Evolutionary conservation across 2,113 vertebrate species (phyloP), one percentile per base, ranked within the genome.

Genomic region (Agelaius phoeniceus): DNA sequence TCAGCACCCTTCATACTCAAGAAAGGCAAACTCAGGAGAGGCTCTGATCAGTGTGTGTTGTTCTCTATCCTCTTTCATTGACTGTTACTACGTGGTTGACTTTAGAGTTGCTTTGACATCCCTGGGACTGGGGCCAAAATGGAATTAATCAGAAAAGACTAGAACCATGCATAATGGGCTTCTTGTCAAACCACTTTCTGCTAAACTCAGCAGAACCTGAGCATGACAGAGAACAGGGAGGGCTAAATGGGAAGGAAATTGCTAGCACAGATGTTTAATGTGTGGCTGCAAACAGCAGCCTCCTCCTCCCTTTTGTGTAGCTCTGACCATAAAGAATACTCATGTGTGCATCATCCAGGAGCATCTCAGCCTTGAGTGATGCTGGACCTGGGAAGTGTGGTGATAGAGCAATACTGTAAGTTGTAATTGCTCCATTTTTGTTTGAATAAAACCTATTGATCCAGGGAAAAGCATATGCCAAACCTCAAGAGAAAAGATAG

Each of bases 371-470:
- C 62, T 54, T 92, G 90, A 94, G 84, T 81, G 88, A 27, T 90
- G 76, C 61, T 87, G 82, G 65, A 37, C 76, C 44, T 3, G 7
- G 71, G 62, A 78, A 89, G 39, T 23, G 69, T 30, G 31, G 90
- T 86, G 83, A 79, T 89, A 68, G 83, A 96, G 26, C 0, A 8
- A 52, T 66, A 41, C 77, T 11, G 9, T 46, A 62, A 61, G 66
- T 77, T 88, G 61, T 90, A 89, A 95, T 87, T 76, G 91, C 74
- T 94, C 65, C 63, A 61, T 81, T 83, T 94, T 89, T 82, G 59
- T 95, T 96, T 96, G 75, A 81, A 94, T 92, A 89, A 87, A 95
- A 66, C 51, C 44, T 95, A 95, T 97, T 85, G 96, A 97, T 97
- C 91, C 63, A 77, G 55, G 57, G 72, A 79, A 96, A 80, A 95